Conservation (phyloP, 2,797 vertebrate species). For the Halcyon chelicuti region DNA sequence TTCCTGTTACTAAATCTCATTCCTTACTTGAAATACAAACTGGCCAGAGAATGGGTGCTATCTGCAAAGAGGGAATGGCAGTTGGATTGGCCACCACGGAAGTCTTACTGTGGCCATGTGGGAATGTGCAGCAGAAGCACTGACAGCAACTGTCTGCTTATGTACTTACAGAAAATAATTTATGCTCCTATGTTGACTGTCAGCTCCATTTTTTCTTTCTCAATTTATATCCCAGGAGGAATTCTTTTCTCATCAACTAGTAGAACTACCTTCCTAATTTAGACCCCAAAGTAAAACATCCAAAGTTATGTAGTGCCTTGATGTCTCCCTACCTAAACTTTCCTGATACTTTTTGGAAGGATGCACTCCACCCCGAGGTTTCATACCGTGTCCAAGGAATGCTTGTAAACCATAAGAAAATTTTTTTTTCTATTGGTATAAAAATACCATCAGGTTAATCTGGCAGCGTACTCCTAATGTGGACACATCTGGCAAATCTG, state of each 20-base stretch:
- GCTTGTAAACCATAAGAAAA: background rate
- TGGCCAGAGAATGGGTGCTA: no score
- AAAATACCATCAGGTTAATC: background rate
- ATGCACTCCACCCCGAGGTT: background rate
- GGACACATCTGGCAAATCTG: background rate
- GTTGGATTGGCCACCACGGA: background rate
- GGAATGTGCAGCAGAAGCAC: background rate
- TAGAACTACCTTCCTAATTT: background rate
- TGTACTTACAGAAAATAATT: background rate
- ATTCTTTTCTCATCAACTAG: background rate
- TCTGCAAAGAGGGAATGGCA: no score
- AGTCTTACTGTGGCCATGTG: background rate
- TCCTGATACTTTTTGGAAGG: background rate
- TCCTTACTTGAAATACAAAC: no score
- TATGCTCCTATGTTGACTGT: background rate
- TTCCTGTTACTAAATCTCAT: no score
- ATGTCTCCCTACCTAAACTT: background rate
- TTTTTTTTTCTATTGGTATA: background rate
- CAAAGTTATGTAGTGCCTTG: background rate
- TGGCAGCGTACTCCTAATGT: background rate
- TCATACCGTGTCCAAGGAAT: background rate
- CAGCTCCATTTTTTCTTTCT: background rate
- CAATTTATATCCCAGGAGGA: background rate
- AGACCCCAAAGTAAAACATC: background rate
- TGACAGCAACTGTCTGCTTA: background rate